These are phyloP conservation scores for Acanthochromis polyacanthus DNA, from an alignment of 2,113 vertebrate species.

Conservation along the genomic window DNA sequence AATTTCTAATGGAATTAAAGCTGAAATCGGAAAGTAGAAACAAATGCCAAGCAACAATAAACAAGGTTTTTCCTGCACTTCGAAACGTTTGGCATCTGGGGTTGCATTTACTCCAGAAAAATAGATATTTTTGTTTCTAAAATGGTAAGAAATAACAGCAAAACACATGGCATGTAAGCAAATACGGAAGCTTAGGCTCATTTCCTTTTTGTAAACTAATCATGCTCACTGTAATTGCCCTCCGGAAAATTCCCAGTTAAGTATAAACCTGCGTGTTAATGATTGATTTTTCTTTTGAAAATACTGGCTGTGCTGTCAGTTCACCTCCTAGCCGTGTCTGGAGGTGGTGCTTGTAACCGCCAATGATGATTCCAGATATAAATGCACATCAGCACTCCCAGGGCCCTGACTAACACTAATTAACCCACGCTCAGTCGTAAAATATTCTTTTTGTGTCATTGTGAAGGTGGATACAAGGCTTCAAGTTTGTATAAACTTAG, in stretches of 20 bases:
- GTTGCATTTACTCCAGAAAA: too few relatives aligned
- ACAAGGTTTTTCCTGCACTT: too few relatives aligned
- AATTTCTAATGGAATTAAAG: background rate
- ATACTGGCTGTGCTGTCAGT: background rate
- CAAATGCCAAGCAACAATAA: too few relatives aligned
- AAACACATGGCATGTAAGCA: too few relatives aligned
- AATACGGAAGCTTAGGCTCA: too few relatives aligned
- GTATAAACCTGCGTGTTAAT: too few relatives aligned
- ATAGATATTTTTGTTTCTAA: too few relatives aligned
- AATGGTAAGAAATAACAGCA: too few relatives aligned
- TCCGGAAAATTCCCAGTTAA: too few relatives aligned
- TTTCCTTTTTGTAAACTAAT: too few relatives aligned
- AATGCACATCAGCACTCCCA: background rate
- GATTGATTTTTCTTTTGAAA: background rate
- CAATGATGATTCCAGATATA: constrained; percentile 6
- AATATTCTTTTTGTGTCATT: background rate
- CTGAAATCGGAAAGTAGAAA: background rate
- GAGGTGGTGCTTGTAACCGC: background rate
- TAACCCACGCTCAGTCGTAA: background rate
- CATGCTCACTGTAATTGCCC: too few relatives aligned
- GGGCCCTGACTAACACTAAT: constrained; percentile 5
- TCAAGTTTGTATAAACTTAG: background rate
- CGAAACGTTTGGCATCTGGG: too few relatives aligned
- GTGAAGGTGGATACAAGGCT: background rate
- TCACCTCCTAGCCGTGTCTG: background rate